Evolutionary conservation across 1,140 invertebrate species (phyloP).

Genomic region (Tachypleus tridentatus): DNA sequence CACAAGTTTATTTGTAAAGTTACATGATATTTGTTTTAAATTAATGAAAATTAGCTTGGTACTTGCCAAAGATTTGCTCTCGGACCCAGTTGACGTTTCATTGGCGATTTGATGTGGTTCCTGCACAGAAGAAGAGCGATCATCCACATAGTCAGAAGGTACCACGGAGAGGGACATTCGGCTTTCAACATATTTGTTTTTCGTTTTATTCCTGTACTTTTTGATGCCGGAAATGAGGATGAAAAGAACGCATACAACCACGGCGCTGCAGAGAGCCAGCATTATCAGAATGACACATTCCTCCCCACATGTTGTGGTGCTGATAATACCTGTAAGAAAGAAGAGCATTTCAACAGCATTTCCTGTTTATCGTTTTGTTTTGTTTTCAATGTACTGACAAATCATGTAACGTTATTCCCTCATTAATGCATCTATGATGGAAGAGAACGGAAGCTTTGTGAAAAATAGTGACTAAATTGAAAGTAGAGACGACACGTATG

Average conservation of each 20-base stretch:
- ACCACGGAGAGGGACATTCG: slow-evolving; percentile 26
- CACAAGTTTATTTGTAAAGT: no score
- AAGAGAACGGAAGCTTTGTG: no score
- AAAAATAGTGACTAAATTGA: no score
- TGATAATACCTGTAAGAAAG: slow-evolving; percentile 29
- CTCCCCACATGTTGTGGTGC: slow-evolving; percentile 32
- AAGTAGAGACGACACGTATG: no score
- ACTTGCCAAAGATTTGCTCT: slow-evolving; percentile 1
- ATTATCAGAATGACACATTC: slow-evolving; percentile 22
- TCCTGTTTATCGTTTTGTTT: no score
- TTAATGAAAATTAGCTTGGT: no score
- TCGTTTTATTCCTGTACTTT: slow-evolving; percentile 11
- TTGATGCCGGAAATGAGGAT: slow-evolving; percentile 9
- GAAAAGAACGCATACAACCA: slow-evolving; percentile 15
- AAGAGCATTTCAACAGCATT: no score
- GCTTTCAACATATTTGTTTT: slow-evolving; percentile 30
- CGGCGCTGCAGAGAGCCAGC: slow-evolving; percentile 15
- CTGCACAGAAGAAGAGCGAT: slow-evolving; percentile 16
- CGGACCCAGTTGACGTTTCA: slow-evolving; percentile 6
- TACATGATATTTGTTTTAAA: no score
- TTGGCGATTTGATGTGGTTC: slow-evolving; percentile 4
- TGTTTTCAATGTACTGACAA: no score
- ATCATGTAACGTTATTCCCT: no score
- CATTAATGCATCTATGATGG: no score
- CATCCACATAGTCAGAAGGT: slow-evolving; percentile 33